Evolutionary conservation across 2,888 invertebrate species (phyloP).

Genomic region (Coleophora deauratella): DNA sequence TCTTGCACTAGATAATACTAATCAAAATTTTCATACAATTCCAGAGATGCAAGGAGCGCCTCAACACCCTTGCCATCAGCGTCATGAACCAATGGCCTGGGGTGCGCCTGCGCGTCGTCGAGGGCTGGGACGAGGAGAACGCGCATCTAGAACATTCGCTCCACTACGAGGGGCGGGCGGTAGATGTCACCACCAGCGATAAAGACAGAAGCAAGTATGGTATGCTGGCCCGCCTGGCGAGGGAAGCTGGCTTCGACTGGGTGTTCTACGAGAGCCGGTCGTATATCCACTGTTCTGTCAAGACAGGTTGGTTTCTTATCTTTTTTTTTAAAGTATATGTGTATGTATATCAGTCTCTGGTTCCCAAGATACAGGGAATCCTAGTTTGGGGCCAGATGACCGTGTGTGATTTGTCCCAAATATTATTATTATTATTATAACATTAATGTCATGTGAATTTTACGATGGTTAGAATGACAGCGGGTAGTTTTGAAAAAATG

Average conservation of each 20-base stretch:
- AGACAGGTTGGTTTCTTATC: constrained; percentile 84
- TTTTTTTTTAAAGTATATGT: background rate
- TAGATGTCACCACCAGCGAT: constrained; percentile 96
- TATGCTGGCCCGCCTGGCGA: constrained; percentile 95
- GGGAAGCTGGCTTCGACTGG: constrained; percentile 99
- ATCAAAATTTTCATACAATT: constrained; percentile 41
- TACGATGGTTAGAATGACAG: no score
- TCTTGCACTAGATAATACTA: no score
- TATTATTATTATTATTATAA: background rate
- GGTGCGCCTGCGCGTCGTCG: constrained; percentile 92
- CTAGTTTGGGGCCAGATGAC: no score
- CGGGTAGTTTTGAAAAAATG: no score
- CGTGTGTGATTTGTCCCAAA: no score
- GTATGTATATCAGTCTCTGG: no score
- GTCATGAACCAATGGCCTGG: constrained; percentile 99
- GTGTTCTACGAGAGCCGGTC: constrained; percentile 96
- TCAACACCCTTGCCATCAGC: constrained; percentile 94
- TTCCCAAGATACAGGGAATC: no score
- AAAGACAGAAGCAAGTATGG: constrained; percentile 94
- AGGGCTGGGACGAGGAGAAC: constrained; percentile 95
- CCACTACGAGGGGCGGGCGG: constrained; percentile 97
- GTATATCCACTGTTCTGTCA: constrained; percentile 97
- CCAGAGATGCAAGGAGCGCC: constrained; percentile 96
- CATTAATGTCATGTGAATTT: no score
- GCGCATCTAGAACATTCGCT: constrained; percentile 86